Base-by-base conservation (phyloP, 2,888 invertebrate genomes). In the Hirtodrosophila confusa region DNA sequence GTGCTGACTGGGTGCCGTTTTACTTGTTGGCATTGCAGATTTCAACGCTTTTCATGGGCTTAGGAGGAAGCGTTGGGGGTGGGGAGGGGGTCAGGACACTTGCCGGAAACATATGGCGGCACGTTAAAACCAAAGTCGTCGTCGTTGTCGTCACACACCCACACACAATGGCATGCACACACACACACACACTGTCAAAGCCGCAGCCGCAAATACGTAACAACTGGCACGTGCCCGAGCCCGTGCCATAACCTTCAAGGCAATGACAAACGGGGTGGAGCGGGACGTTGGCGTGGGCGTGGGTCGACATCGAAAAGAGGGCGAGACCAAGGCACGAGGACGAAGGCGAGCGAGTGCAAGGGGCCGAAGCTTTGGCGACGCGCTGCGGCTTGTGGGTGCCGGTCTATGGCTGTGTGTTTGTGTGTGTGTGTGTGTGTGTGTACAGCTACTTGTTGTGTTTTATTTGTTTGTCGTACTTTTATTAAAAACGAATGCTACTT, bases 401-500 rank as follows among this genome's bases (percentile, higher is more conserved):
- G 33, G 23, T 45, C 33, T 47, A n/a, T 56, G 9, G 7, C 11
- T 37, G 10, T 61, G 35, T 50, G 43, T 62, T 23, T 45, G 9
- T 43, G 12, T 37, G 11, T 40, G 7, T 41, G 17, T 23, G n/a
- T 54, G 23, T 54, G 33, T 75, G 51, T 63, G 44, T 62, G 53
- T 37, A 36, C 44, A 67, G 69, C 85, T 80, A 85, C 80, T 78
- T 85, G 85, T 83, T 85, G 75, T 70, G 60, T 74, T 83, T 84
- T 86, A 80, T 83, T 85, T 80, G 86, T 80, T 85, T 78, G 80
- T 61, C 72, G 80, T 77, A 80, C 75, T 78, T 78, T 83, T 84
- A 84, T 85, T 84, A 83, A 84, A 82, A 85, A 80, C 83, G 85
- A 85, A 85, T 83, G 85, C 83, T 83, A 84, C 84, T 83, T 84